Evolutionary conservation across 2,113 vertebrate genomes (phyloP).

Genomic region (Paralichthys olivaceus): DNA sequence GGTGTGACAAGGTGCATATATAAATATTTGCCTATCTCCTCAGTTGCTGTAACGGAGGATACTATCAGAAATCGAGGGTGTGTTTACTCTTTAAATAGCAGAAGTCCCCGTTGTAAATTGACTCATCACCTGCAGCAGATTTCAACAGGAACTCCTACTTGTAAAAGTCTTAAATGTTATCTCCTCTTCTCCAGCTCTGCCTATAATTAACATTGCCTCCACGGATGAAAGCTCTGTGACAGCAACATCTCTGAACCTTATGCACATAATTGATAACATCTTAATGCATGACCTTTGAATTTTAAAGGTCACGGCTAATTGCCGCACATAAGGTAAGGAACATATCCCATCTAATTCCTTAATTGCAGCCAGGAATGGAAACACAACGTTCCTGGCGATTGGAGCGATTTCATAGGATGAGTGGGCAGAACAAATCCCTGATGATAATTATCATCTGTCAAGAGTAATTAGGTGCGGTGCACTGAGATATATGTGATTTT

Average conservation of each 20-base stretch:
- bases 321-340: conserved; percentile 75
- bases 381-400: conserved; percentile 36
- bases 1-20: no score
- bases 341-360: conserved; percentile 76
- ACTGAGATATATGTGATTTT: conserved; percentile 67
- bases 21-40: background rate
- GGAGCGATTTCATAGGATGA: conserved; percentile 66
- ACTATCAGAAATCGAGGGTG: background rate
- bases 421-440: conserved; percentile 73
- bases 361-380: conserved; percentile 70
- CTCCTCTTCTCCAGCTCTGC: conserved; percentile 17
- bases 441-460: conserved; percentile 82
- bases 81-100: background rate
- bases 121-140: background rate
- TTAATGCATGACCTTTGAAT: conserved; percentile 79
- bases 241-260: conserved; percentile 68
- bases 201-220: conserved; percentile 69
- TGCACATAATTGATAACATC: conserved; percentile 80
- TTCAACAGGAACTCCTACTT: conserved; percentile 9
- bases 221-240: conserved; percentile 66
- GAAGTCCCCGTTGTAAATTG: background rate
- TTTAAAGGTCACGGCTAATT: conserved; percentile 78
- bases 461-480: conserved; percentile 75
- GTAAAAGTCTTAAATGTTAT: conserved; percentile 15
- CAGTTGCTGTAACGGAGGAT: background rate